These are phyloP conservation scores for Myanophis thanlyinensis DNA, from an alignment of 2,113 vertebrate genomes.

Conservation along the genomic window DNA sequence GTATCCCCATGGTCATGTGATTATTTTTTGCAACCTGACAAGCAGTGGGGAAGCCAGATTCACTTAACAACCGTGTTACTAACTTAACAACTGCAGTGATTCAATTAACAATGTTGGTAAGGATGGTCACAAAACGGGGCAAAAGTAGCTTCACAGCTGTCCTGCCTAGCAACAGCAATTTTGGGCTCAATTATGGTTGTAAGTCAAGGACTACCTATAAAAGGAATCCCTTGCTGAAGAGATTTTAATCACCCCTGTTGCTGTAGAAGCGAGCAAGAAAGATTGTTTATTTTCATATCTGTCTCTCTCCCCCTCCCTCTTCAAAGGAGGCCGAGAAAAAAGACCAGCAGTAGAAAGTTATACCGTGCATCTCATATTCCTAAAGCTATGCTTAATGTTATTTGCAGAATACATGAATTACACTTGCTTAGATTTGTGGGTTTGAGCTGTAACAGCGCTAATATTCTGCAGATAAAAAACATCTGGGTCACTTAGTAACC, in stretches of 20 bases:
- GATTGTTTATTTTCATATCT: neutral
- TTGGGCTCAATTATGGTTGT: neutral
- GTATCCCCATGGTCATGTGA: neutral
- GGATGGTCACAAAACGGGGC: neutral
- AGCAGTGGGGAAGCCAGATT: neutral
- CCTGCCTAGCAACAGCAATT: neutral
- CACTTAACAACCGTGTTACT: neutral
- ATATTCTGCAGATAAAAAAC: slow-evolving; percentile 7
- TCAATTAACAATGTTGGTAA: neutral
- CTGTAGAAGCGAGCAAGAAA: neutral
- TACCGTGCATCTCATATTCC: neutral
- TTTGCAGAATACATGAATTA: slow-evolving; percentile 10
- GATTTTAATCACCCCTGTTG: neutral
- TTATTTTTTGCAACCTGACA: neutral
- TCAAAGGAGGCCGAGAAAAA: neutral
- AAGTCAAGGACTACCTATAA: neutral
- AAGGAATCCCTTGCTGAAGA: neutral
- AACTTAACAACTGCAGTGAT: neutral
- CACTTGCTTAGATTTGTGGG: neutral
- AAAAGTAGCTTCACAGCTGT: neutral
- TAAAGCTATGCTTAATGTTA: neutral
- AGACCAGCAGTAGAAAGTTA: neutral
- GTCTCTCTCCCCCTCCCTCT: neutral
- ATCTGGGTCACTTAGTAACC: slow-evolving; percentile 25
- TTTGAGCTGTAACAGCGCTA: neutral